Base-by-base conservation (phyloP, 1,140 invertebrate species). In the Leptinotarsa undecemlineata region DNA sequence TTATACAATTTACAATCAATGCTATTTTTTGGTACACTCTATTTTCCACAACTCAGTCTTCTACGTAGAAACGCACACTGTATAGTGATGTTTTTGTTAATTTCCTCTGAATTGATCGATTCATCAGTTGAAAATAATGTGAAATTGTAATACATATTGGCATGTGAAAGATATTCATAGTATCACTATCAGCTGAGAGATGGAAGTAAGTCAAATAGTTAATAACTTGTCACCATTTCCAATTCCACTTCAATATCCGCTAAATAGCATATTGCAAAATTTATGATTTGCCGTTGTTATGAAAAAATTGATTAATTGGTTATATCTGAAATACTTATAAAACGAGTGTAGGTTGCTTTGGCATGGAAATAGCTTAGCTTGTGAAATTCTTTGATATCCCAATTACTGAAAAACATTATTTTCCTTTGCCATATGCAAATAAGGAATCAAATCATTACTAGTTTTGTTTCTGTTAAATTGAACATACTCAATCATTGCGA, bases 281-380 rank as follows among this genome's bases (percentile, higher is more conserved):
- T 26, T 42, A 42, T 67, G 11, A 33, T 14, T 21, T 19, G 17
- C 23, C 4, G 26, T 67, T 67, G n/a, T 42, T 67, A 17, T 14
- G 6, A 67, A 67, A 67, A 67, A 33, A 19, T 42, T 42, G 21
- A 26, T 67, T 67, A 42, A 67, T 67, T 67, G 64, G 21, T 33
- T 67, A 5, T 63, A 21, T 14, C 23, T 63, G 20, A 63, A 63
- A 1, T 23, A 63, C 19, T n/a, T 63, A 63, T 21, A 63, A 4
- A 63, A 14, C 14, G 4, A 42, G 23, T 63, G 19, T 63, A 63
- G 62, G 62, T 63, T 63, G 62, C 11, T 21, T 57, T 26, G 21
- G 19, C 2, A 67, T 67, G 26, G 26, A 67, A 67, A 42, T 67
- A 13, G 26, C 26, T 67, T 6, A 23, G n/a, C 19, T 64, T 64